Evolutionary conservation across 1,140 invertebrate species (phyloP).

Genomic region (Drosophila sp.): DNA sequence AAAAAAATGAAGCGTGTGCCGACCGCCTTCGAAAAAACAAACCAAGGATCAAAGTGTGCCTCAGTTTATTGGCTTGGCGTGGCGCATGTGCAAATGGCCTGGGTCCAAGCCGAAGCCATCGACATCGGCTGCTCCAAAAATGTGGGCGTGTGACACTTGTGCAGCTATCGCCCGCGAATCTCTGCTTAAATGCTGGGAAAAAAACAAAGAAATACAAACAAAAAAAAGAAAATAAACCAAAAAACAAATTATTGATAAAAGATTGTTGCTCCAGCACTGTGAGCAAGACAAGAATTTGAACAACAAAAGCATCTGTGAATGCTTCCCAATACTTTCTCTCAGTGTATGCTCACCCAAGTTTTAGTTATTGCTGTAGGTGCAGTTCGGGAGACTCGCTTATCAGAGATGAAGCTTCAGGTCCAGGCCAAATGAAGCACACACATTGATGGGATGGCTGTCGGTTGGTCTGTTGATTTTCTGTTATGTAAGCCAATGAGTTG

Average conservation of each 20-base stretch:
- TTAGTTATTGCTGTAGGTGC: constrained; percentile 61
- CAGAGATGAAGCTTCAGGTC: constrained; percentile 72
- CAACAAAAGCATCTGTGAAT: constrained; percentile 15
- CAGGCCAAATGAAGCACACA: constrained; percentile 46
- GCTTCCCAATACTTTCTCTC: constrained; percentile 39
- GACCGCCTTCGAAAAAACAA: constrained; percentile 51
- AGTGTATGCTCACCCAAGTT: constrained; percentile 63
- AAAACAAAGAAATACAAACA: constrained; percentile 14
- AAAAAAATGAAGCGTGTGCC: constrained; percentile 62
- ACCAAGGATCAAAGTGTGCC: constrained; percentile 71
- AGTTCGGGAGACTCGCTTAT: constrained; percentile 67
- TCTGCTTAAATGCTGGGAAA: constrained; percentile 69
- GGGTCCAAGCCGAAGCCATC: constrained; percentile 35
- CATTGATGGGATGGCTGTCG: constrained; percentile 63
- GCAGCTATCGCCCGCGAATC: constrained; percentile 69
- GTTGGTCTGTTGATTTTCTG: constrained; percentile 44
- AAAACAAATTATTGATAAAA: constrained; percentile 82
- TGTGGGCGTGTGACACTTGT: constrained; percentile 81
- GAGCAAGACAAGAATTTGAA: constrained; percentile 40
- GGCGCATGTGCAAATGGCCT: constrained; percentile 75
- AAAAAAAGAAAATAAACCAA: constrained; percentile 22
- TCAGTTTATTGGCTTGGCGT: constrained; percentile 75
- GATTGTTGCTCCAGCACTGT: constrained; percentile 69
- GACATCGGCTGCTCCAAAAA: constrained; percentile 71
- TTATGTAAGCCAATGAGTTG: constrained; percentile 59